These are phyloP conservation scores for Reinhardtius hippoglossoides DNA, from an alignment of 2,113 vertebrate genomes.

Conservation along the genomic window DNA sequence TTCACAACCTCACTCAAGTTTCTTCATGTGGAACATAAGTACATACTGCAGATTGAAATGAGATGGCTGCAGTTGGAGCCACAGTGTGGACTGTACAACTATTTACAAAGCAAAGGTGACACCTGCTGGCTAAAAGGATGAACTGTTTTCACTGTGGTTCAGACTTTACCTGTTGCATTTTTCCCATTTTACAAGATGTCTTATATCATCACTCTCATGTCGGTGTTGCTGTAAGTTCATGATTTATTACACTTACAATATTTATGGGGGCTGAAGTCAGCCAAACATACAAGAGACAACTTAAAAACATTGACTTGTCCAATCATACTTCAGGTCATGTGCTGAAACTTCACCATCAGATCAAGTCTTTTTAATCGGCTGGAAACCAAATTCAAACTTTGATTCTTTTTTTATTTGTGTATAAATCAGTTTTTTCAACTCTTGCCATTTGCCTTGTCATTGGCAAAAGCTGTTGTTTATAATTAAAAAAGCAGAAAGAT, in stretches of 20 bases:
- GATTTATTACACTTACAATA: background rate
- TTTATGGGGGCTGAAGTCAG: background rate
- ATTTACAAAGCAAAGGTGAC: slow-evolving; percentile 56
- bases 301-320: background rate
- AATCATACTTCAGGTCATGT: too few species aligned
- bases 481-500: background rate
- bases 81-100: background rate
- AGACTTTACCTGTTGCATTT: background rate
- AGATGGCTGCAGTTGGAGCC: background rate
- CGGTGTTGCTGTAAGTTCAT: background rate
- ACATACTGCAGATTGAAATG: background rate
- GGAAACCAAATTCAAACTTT: too few species aligned
- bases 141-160: slow-evolving; percentile 7
- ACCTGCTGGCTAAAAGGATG: slow-evolving; percentile 64
- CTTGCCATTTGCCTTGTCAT: too few species aligned
- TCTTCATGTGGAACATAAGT: background rate
- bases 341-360: too few species aligned
- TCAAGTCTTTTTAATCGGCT: too few species aligned
- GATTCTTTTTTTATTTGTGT: too few species aligned
- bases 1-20: slow-evolving; percentile 3
- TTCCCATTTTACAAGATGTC: background rate
- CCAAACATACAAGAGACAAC: background rate
- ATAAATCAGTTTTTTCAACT: background rate
- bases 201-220: background rate
- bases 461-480: background rate